Conservation (phyloP, 2,888 invertebrate species). For the Andrena marginata region DNA sequence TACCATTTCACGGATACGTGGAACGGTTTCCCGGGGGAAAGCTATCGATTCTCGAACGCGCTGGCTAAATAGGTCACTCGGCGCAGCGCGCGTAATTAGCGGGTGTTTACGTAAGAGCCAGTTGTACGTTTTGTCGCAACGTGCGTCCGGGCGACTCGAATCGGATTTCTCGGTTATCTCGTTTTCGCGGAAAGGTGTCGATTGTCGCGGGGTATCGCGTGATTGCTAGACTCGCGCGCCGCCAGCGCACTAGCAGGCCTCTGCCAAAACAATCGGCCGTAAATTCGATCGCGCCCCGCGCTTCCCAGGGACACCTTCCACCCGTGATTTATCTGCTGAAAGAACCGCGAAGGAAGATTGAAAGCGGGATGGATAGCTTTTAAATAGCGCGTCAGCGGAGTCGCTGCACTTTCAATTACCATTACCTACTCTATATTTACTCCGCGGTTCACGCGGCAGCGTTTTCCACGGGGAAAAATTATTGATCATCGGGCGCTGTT, state of each 20-base stretch:
- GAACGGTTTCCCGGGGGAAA: constrained; percentile 30
- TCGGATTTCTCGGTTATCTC: constrained; percentile 39
- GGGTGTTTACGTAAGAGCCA: constrained; percentile 42
- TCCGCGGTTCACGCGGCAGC: background rate
- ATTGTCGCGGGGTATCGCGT: constrained; percentile 18
- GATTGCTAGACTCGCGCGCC: constrained; percentile 28
- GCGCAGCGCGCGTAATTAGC: constrained; percentile 42
- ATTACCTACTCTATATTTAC: constrained; percentile 47
- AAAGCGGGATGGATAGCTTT: background rate
- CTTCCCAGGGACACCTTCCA: background rate
- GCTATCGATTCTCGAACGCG: constrained; percentile 48
- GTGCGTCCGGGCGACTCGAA: constrained; percentile 14
- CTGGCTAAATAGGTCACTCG: constrained; percentile 42
- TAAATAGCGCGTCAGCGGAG: background rate
- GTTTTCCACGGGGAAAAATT: constrained; percentile 32
- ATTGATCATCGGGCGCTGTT: constrained; percentile 53
- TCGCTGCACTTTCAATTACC: constrained; percentile 17
- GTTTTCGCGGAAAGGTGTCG: constrained; percentile 49
- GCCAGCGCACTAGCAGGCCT: background rate
- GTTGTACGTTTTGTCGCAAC: constrained; percentile 19
- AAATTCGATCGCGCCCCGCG: background rate
- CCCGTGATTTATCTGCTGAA: no score
- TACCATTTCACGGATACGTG: constrained; percentile 8
- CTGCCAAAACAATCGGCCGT: background rate
- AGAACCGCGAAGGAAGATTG: no score